Base-by-base conservation (phyloP, 1,140 invertebrate species). In the Eciton burchellii region DNA sequence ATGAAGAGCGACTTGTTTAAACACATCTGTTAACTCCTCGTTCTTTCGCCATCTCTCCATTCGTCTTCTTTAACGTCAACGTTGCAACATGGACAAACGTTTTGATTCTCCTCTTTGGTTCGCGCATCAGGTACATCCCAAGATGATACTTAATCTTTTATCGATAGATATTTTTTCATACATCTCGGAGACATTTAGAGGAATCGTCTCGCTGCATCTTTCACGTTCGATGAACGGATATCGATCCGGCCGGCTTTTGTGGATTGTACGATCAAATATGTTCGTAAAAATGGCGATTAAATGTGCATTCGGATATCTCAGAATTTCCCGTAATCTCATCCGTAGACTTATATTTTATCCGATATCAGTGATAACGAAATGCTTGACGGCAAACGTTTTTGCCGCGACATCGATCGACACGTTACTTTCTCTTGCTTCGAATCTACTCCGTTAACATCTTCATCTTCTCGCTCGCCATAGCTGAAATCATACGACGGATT, bases 1-100 rank as follows among this genome's bases (percentile, higher is more conserved):
- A 52, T 76, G 45, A 24, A 65, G 73, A 79, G 49, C 43, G 63
- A 68, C 41, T 79, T 70, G 35, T 68, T 68, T 79, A 79, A 79
- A 79, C 63, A 79, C 63, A 45, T 79, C 63, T 45, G 63, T 79
- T 68, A 70, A 79, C 74, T 56, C 49, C 35, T 76, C 68, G 54
- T 68, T 76, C 21, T 41, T 26, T 11, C 12, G 16, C 49, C 21
- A 56, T 68, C 35, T 68, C 21, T 79, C 21, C 35, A 68, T 77
- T 62, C 21, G 21, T 45, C 49, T 57, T 57, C 11, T 54, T 65
- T 43, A 26, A 14, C 35, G 29, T 77, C 21, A 1, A 35, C 41
- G 24, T 45, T 41, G 49, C 29, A 41, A 26, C 24, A 62, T 24
- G 41, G n/a, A 56, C 49, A 56, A 76, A 79, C 29, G 21, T 70